phyloP scores from a whole-genome alignment of 1,140 invertebrate species.

The Cardiocondyla obscurior region DNA sequence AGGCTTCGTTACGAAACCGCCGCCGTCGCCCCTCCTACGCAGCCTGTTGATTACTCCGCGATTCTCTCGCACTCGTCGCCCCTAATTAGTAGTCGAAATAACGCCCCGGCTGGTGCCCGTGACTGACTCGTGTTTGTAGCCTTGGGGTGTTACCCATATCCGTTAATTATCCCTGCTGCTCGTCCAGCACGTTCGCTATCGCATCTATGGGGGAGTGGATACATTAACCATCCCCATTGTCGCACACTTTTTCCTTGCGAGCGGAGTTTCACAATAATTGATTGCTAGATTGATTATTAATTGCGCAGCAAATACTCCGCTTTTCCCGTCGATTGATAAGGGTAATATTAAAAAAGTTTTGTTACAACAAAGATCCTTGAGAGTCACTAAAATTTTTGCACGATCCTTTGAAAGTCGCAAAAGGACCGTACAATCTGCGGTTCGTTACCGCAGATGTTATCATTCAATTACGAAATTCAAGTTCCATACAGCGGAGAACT shows the following conservation, averaged over 20 bases:
- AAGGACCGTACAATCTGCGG: conserved; percentile 28
- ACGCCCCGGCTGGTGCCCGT: conserved; percentile 1
- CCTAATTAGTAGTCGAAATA: conserved; percentile 64
- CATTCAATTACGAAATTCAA: conserved; percentile 51
- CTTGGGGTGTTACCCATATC: conserved; percentile 18
- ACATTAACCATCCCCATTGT: background rate
- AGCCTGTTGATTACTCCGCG: conserved; percentile 60
- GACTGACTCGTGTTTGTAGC: conserved; percentile 35
- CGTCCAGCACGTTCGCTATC: conserved; percentile 2
- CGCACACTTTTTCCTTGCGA: background rate
- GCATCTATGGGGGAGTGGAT: background rate
- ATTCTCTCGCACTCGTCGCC: conserved; percentile 52
- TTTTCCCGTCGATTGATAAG: background rate
- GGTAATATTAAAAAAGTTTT: background rate
- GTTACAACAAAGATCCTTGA: background rate
- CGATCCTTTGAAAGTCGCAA: conserved; percentile 1
- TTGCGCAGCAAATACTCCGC: background rate
- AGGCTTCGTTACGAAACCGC: conserved; percentile 60
- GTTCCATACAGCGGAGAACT: background rate
- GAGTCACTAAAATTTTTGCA: background rate
- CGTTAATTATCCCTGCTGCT: conserved; percentile 34
- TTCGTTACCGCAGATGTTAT: conserved; percentile 54
- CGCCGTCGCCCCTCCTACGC: conserved; percentile 17
- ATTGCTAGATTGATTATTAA: conserved; percentile 25
- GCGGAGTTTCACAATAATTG: background rate